Base-by-base conservation (phyloP, 2,797 vertebrate species). In the Chaunax sp. region DNA sequence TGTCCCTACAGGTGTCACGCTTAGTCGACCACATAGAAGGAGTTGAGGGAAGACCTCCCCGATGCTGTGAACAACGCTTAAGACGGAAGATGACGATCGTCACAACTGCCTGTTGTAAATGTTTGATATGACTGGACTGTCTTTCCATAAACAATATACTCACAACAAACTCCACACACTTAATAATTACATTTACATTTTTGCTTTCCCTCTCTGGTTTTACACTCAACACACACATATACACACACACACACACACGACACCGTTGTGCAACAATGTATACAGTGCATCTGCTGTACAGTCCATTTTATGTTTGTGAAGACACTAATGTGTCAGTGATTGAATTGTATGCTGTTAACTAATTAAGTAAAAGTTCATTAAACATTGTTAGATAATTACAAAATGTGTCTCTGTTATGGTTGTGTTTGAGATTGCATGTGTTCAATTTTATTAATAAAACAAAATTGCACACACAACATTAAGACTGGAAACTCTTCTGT, bases 331-430 rank as follows among this genome's bases (percentile, higher is more conserved):
- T 94, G 92, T 94, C 91, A 78, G 93, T 95, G 93, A 90, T 93
- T 93, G 86, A 93, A 93, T 92, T 94, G 93, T 94, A 94, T 92
- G 93, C 92, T 93, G 93, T 92, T 93, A 92, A 90, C 92, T 92
- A 90, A 91, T 92, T 91, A 92, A 92, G 92, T 92, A 91, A 93
- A 92, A 90, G 78, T 78, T 89, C 88, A 93, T 94, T 92, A 92
- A 93, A 92, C 89, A 91, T 93, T 92, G 91, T 92, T 93, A 90
- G 88, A 90, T 93, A 91, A 92, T 85, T 87, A 78, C 64, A 69
- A 80, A 59, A 66, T 63, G 71, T 81, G 69, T 86, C 71, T 85
- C 54, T 59, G 28, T 72, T 75, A 45, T 82, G 75, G 57, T 50
- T 78, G 65, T 85, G 78, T 87, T 69, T 84, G 28, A 60, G 40